Base-by-base conservation (phyloP, 2,113 vertebrate species). In the Eubucco bourcierii region DNA sequence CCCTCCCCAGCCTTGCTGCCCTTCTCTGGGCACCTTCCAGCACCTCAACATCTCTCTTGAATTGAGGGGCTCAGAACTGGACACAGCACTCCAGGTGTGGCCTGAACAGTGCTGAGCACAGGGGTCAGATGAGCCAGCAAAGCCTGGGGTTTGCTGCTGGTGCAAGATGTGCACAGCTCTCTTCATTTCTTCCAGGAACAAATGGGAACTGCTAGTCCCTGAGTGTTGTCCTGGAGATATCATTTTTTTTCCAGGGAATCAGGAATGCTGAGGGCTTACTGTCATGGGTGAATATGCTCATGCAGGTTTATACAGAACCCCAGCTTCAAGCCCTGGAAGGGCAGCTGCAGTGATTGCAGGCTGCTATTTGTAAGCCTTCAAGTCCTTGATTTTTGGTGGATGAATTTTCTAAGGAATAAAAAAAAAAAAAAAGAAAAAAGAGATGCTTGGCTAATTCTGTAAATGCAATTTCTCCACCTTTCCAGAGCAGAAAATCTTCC, bases 401-500 rank as follows among this genome's bases (percentile, higher is more conserved):
- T 84, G 77, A 2, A 0, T 88, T 63, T 85, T 82, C 60, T 72
- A 86, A 84, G 37, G n/a, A 68, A 58, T 9, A 12, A 8, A 47
- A 47, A 47, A 52, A 52, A 47, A 17, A 20, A 47, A 47, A 18
- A 19, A 21, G 20, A 86, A 47, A 61, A 44, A 19, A 72, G 37
- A 55, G 11, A 27, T 81, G 39, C 52, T 80, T 4, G 4, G 27
- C 19, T 61, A 81, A 28, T 50, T 79, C 74, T 95, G n/a, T 79
- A 66, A 89, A 66, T 17, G 6, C 27, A 73, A 27, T 66, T 90
- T 90, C 58, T 81, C 50, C 52, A 18, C 82, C 25, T 80, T 88
- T 83, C 44, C 67, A 83, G 87, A 78, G 80, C 72, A 95, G 85
- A 90, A 95, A 70, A 73, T 74, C 50, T 85, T 67, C 65, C 60